Evolutionary conservation across 2,113 vertebrate genomes (phyloP).

Genomic region (Empidonax traillii): DNA sequence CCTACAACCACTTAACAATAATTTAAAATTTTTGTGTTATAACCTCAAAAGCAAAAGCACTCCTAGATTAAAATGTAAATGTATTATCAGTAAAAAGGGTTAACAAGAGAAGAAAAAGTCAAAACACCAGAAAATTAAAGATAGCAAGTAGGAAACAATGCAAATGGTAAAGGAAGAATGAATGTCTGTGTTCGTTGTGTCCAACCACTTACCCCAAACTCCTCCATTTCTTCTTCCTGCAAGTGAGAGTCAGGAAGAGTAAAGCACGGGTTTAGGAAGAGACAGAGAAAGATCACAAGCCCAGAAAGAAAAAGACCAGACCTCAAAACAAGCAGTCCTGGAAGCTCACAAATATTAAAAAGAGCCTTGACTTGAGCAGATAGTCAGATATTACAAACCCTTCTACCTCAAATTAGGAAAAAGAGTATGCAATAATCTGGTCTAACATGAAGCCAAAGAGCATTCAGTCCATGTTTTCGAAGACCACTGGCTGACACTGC

Average conservation of each 20-base stretch:
- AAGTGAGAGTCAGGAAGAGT: constrained; percentile 91
- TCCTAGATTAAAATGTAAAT: constrained; percentile 58
- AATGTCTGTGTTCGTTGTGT: constrained; percentile 67
- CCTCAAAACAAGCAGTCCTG: constrained; percentile 80
- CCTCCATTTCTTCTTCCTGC: constrained; percentile 99
- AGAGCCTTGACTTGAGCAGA: constrained; percentile 8
- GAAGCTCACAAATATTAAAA: constrained; percentile 75
- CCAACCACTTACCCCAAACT: constrained; percentile 97
- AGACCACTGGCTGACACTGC: neutral
- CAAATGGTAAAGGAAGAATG: constrained; percentile 62
- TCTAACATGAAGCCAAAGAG: neutral
- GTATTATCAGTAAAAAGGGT: constrained; percentile 68
- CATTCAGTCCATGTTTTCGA: neutral
- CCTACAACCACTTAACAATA: neutral
- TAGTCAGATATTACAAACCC: constrained; percentile 8
- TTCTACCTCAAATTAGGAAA: constrained; percentile 24
- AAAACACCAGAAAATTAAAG: constrained; percentile 70
- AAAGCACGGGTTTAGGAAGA: constrained; percentile 85
- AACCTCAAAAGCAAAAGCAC: constrained; percentile 72
- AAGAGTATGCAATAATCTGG: constrained; percentile 2
- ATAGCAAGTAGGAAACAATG: constrained; percentile 69
- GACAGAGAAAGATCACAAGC: constrained; percentile 90
- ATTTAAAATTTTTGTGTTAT: constrained; percentile 41
- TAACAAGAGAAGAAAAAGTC: constrained; percentile 64
- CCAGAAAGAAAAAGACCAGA: constrained; percentile 91